A percentile compares a stretch with the other conserved stretches of the same genome.
phyloP scores from a whole-genome alignment of 2,888 invertebrate genomes.

The Ectemnius cavifrons region DNA sequence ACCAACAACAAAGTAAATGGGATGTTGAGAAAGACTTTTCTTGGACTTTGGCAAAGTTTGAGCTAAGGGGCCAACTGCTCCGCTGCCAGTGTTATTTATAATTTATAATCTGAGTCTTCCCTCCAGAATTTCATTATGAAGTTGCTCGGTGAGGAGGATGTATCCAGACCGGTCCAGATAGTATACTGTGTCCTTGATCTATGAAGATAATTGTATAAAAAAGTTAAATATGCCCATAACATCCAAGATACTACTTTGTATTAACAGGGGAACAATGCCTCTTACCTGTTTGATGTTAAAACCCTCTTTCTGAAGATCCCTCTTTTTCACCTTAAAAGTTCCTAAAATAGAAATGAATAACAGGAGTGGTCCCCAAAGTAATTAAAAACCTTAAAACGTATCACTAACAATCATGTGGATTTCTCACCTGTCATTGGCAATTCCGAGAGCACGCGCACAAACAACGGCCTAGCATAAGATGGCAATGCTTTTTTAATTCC shows the following conservation, averaged over 20 bases:
- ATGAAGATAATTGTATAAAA: constrained; percentile 15
- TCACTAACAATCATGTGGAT: not conserved
- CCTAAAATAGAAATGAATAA: constrained; percentile 77
- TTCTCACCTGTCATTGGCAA: constrained; percentile 86
- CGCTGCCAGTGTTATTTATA: constrained; percentile 44
- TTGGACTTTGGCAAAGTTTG: not conserved
- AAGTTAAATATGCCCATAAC: not conserved
- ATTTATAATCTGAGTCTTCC: constrained; percentile 63
- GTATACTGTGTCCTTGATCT: constrained; percentile 86
- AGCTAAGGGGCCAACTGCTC: not conserved
- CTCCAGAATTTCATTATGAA: constrained; percentile 81
- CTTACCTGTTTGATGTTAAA: constrained; percentile 86
- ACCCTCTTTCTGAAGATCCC: constrained; percentile 90
- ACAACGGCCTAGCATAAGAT: constrained; percentile 92
- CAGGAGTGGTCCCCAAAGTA: too few species aligned
- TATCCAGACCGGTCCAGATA: constrained; percentile 83
- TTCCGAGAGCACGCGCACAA: constrained; percentile 87
- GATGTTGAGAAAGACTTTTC: not conserved
- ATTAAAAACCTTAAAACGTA: too few species aligned
- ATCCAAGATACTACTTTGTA: not conserved
- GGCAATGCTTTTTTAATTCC: constrained; percentile 87
- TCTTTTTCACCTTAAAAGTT: constrained; percentile 96
- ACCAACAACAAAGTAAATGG: not conserved
- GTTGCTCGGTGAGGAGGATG: constrained; percentile 81
- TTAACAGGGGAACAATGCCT: constrained; percentile 65